These are phyloP conservation scores for Drosophila repleta DNA, from an alignment of 1,140 invertebrate genomes.

Conservation along the genomic window DNA sequence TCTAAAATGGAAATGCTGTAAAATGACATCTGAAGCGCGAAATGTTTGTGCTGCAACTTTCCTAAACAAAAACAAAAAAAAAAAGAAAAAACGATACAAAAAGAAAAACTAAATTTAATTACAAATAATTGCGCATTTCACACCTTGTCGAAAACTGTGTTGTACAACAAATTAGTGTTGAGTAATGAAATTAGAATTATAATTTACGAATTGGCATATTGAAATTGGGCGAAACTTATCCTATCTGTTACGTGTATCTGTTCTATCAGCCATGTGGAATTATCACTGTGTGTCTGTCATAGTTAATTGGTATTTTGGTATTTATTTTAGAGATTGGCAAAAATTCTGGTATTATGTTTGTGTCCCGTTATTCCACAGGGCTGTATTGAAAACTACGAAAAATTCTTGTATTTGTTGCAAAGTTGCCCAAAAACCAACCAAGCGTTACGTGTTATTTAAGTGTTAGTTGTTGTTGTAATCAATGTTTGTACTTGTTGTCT, in stretches of 20 bases:
- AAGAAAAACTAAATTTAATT: constrained; percentile 51
- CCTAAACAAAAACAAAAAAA: constrained; percentile 45
- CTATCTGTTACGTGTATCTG: constrained; percentile 30
- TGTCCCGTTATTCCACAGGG: constrained; percentile 64
- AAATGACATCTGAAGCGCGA: constrained; percentile 77
- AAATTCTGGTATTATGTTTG: constrained; percentile 39
- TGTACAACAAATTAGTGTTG: constrained; percentile 66
- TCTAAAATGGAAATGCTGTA: constrained; percentile 74
- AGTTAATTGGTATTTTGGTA: constrained; percentile 30
- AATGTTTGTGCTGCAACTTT: constrained; percentile 80
- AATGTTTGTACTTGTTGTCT: constrained; percentile 75
- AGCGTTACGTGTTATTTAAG: constrained; percentile 52
- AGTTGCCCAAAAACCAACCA: constrained; percentile 35
- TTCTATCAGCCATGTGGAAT: constrained; percentile 65
- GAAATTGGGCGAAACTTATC: constrained; percentile 41
- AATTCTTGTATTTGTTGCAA: constrained; percentile 40
- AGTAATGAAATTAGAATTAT: constrained; percentile 55
- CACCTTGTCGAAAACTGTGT: constrained; percentile 66
- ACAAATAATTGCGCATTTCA: constrained; percentile 66
- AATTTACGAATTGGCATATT: constrained; percentile 66
- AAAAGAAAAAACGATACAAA: constrained; percentile 11
- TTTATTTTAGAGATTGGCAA: constrained; percentile 40
- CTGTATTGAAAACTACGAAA: constrained; percentile 28
- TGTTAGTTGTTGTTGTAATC: constrained; percentile 80
- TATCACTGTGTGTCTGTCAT: constrained; percentile 40